Evolutionary conservation across 1,140 invertebrate genomes (phyloP).

Genomic region (Pachypeltis micranthus): DNA sequence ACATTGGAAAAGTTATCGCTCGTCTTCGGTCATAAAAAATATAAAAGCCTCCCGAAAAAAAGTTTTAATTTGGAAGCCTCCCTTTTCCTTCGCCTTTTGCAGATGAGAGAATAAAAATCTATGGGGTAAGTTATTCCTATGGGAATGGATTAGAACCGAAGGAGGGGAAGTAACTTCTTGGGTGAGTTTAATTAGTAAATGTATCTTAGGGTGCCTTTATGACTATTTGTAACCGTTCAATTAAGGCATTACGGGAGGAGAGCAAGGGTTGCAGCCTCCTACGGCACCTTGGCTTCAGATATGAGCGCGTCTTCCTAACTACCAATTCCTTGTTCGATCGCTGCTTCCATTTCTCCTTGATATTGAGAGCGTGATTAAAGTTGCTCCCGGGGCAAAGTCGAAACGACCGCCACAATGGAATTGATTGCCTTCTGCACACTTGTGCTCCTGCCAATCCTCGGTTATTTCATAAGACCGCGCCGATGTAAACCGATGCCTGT

Average conservation of each 20-base stretch:
- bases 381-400: too few species aligned
- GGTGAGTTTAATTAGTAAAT: conserved; percentile 15
- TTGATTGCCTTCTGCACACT: too few species aligned
- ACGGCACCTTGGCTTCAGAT: too few species aligned
- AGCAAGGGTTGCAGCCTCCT: not conserved
- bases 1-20: conserved; percentile 16
- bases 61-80: conserved; percentile 15
- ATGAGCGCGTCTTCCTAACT: too few species aligned
- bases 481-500: too few species aligned
- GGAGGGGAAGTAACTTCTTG: conserved; percentile 5
- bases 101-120: conserved; percentile 16
- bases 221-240: conserved; percentile 17
- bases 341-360: too few species aligned
- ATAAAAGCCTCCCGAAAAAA: conserved; percentile 14
- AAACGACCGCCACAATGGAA: too few species aligned
- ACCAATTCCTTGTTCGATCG: too few species aligned
- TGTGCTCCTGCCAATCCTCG: too few species aligned
- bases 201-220: conserved; percentile 11
- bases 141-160: conserved; percentile 5
- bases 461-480: too few species aligned
- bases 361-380: too few species aligned
- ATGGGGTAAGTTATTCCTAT: conserved; percentile 14
- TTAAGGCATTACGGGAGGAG: conserved; percentile 10
- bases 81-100: not conserved
- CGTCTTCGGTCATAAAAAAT: conserved; percentile 12